Percentiles rank a stretch among this genome's conserved stretches.
Conservation (phyloP, 2,888 invertebrate genomes). For the Cephus runcator region DNA sequence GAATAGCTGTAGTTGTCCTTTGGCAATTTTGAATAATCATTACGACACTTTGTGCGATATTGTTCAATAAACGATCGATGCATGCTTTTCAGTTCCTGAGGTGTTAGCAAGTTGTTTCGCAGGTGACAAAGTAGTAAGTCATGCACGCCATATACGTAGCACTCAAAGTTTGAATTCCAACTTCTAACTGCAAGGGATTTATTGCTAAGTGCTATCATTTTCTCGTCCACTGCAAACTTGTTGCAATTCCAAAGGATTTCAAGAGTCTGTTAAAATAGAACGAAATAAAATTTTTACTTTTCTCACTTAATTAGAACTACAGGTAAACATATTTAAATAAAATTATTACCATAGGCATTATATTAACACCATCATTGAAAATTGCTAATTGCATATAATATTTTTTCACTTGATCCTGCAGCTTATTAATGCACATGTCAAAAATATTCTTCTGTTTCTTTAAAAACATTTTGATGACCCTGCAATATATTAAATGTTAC, state of each 20-base stretch:
- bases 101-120: conserved; percentile 63
- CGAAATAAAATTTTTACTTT: conserved; percentile 15
- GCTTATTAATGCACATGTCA: conserved; percentile 71
- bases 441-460: conserved; percentile 55
- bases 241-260: conserved; percentile 67
- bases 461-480: conserved; percentile 47
- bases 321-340: not conserved
- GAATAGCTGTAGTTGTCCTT: conserved; percentile 80
- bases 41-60: conserved; percentile 68
- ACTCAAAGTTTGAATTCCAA: conserved; percentile 71
- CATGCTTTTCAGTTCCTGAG: conserved; percentile 65
- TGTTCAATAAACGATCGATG: conserved; percentile 72
- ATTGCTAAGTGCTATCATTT: conserved; percentile 73
- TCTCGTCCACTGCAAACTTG: conserved; percentile 69
- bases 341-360: conserved; percentile 68
- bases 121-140: conserved; percentile 75
- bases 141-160: conserved; percentile 78
- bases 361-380: conserved; percentile 77
- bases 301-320: not conserved
- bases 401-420: conserved; percentile 66
- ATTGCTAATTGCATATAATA: conserved; percentile 75
- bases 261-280: conserved; percentile 59
- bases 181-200: conserved; percentile 76
- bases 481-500: conserved; percentile 19
- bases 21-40: conserved; percentile 71